Evolutionary conservation across 2,113 vertebrate species (phyloP), one percentile per base, ranked within the genome.

Genomic region (Neopipo cinnamomea): DNA sequence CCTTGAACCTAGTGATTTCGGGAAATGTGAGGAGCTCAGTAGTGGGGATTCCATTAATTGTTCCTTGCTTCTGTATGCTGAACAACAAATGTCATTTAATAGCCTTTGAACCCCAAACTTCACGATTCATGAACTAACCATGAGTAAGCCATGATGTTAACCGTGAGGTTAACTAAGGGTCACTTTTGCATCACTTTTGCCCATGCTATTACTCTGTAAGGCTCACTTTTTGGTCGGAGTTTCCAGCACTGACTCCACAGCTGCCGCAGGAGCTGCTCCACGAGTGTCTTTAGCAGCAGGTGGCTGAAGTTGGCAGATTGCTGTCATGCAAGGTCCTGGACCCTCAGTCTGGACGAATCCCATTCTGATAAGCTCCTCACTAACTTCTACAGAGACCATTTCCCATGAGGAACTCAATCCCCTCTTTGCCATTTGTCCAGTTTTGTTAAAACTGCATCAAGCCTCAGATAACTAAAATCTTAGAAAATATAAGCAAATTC

Each of bases 251-350:
- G 3, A 50, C 42, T 53, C 12, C 62, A 52, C 27, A 72, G 46
- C 61, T 75, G 61, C 13, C 11, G 31, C 52, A 41, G 79, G 20
- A 83, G n/a, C 17, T 82, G 53, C 30, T 66, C 13, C 1, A 0
- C 25, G 30, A 27, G 27, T 62, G 46, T 30, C 28, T 85, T 63
- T 44, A 63, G 35, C 27, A 80, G 77, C n/a, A 68, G 67, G 28
- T 80, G 59, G 21, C 28, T 49, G 37, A 93, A 49, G 33, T 5
- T 39, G 55, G 8, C 52, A 71, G 20, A 18, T 33, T 65, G 37
- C 3, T 74, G 20, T 47, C 0, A 0, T 39, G 24, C 21, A 55
- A 62, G 7, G 8, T 62, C 12, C 30, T 46, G 66, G 50, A 8
- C 24, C 28, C 11, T 49, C 47, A 30, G 5, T 23, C 53, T 62